Percentiles rank a stretch among this genome's conserved stretches.
These are phyloP conservation scores for Sylvilagus floridanus DNA, from an alignment of 2,797 vertebrate species.

Conservation along the genomic window DNA sequence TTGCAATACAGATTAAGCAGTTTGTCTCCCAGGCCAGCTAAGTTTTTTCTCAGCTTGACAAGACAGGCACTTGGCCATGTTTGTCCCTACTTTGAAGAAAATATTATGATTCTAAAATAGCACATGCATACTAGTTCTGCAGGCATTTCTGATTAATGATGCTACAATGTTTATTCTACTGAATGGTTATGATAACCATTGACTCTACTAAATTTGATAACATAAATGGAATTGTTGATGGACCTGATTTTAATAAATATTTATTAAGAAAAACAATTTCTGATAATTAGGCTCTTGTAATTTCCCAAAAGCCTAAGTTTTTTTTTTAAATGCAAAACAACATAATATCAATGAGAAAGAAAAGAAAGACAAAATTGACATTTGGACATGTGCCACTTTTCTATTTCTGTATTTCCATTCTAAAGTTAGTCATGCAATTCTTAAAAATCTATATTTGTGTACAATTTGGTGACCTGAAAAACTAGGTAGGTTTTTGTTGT, in stretches of 20 bases:
- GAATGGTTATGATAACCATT: slow-evolving; percentile 24
- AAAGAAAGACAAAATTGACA: neutral
- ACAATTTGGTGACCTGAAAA: neutral
- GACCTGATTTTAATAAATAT: neutral
- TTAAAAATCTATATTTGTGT: neutral
- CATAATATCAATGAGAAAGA: neutral
- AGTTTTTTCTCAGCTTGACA: slow-evolving; percentile 37
- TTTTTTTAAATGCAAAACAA: neutral
- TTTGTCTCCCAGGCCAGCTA: slow-evolving; percentile 3
- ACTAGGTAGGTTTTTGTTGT: neutral
- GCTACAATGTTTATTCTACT: slow-evolving; percentile 10
- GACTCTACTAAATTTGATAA: neutral
- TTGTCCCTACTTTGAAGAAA: slow-evolving; percentile 10
- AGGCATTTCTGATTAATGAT: neutral
- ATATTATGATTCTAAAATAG: neutral
- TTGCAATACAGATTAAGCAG: neutral
- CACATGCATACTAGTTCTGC: neutral
- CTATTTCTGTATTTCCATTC: slow-evolving; percentile 45
- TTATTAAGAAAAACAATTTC: neutral
- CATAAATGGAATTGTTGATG: slow-evolving; percentile 14
- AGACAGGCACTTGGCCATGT: neutral
- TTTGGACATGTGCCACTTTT: neutral
- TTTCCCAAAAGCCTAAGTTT: neutral
- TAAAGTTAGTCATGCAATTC: neutral
- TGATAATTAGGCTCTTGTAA: neutral